Evolutionary conservation across 2,113 vertebrate genomes (phyloP).

Genomic region (Barbus barbus): DNA sequence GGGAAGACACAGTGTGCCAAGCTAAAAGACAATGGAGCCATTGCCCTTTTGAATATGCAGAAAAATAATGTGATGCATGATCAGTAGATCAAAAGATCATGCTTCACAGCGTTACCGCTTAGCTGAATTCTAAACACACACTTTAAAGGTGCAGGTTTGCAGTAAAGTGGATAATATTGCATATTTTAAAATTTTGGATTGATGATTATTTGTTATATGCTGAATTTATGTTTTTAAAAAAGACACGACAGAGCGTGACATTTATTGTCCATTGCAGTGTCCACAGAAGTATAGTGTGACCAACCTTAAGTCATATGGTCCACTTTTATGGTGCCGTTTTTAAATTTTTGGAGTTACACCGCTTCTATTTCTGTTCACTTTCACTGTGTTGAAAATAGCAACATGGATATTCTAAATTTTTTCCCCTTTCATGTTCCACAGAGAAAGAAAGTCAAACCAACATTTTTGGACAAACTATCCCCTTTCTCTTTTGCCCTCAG

Average conservation of each 20-base stretch:
- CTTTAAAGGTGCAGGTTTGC: not conserved
- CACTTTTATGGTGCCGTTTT: not conserved
- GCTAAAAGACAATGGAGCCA: too few species aligned
- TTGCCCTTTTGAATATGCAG: too few species aligned
- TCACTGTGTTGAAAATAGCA: not conserved
- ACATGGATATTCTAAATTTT: not conserved
- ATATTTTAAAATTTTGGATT: not conserved
- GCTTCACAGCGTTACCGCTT: not conserved
- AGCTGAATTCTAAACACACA: not conserved
- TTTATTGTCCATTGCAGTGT: not conserved
- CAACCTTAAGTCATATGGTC: not conserved
- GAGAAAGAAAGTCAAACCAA: not conserved
- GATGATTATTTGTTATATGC: not conserved
- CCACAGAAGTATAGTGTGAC: not conserved
- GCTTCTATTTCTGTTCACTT: not conserved
- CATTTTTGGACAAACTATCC: not conserved
- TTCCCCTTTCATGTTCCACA: not conserved
- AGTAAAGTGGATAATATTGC: not conserved
- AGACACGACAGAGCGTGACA: not conserved
- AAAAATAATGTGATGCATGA: too few species aligned
- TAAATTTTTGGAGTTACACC: not conserved
- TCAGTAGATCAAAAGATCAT: not conserved
- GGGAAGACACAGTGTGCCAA: too few species aligned
- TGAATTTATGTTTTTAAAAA: too few species aligned
- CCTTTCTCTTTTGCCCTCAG: slow-evolving; percentile 54